These are phyloP conservation scores for Mionectes olivaceus DNA, from an alignment of 2,797 vertebrate species.

Conservation along the genomic window DNA sequence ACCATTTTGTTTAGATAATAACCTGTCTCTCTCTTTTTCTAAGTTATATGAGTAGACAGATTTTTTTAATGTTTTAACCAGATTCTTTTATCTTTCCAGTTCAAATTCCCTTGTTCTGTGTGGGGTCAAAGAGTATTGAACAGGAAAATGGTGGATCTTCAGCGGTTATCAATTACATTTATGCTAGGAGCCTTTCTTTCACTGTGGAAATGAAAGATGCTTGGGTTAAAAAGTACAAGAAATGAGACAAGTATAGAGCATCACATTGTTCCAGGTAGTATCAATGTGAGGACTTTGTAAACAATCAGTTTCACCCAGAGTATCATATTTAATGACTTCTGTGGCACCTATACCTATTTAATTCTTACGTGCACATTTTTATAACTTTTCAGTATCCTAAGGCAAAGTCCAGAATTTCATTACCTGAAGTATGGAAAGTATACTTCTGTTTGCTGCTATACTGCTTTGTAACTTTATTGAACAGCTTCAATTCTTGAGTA, in stretches of 20 bases:
- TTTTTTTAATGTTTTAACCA: background rate
- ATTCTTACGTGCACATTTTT: background rate
- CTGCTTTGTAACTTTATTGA: background rate
- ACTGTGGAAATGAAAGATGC: background rate
- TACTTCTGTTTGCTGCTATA: background rate
- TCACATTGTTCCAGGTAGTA: background rate
- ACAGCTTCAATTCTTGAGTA: background rate
- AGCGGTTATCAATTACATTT: background rate
- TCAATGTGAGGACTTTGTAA: background rate
- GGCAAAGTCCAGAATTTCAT: background rate
- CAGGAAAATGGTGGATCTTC: background rate
- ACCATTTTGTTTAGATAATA: background rate
- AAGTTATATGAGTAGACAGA: background rate
- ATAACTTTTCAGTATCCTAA: background rate
- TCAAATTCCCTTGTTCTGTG: background rate
- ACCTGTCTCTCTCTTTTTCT: background rate
- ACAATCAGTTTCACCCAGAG: background rate
- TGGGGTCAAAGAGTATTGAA: background rate
- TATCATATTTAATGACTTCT: background rate
- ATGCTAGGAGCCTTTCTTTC: background rate
- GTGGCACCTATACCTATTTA: background rate
- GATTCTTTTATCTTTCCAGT: background rate
- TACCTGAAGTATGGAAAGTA: background rate
- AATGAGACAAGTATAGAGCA: background rate
- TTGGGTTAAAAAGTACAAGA: background rate